phyloP scores from a whole-genome alignment of 1,140 invertebrate species.

The Nebria ingens region DNA sequence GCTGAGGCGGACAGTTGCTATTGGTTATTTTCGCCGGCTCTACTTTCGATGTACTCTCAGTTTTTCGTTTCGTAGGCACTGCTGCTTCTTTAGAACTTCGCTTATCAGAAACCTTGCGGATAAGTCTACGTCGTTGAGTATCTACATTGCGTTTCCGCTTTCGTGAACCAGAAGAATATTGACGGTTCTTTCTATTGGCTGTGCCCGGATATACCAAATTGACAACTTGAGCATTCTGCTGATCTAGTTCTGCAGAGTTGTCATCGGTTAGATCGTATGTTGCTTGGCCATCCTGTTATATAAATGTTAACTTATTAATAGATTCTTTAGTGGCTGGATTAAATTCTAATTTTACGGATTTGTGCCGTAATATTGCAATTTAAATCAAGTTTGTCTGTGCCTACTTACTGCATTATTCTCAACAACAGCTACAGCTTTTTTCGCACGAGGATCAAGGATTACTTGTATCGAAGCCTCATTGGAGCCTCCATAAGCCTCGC shows the following conservation, averaged over 20 bases:
- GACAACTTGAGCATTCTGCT: background rate
- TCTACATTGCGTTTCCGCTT: background rate
- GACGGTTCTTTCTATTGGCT: background rate
- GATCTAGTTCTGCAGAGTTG: background rate
- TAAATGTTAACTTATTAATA: background rate
- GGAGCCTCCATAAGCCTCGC: background rate
- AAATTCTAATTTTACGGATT: background rate
- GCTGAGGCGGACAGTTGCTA: background rate
- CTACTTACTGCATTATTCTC: background rate
- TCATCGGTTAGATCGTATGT: background rate
- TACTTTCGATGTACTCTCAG: background rate
- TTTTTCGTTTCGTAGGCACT: background rate
- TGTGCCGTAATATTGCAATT: too few species aligned
- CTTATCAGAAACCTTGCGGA: too few species aligned
- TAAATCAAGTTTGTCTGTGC: too few species aligned
- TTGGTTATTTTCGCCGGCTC: background rate
- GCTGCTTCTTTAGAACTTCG: too few species aligned
- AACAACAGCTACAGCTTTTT: background rate
- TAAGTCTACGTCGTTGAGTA: too few species aligned
- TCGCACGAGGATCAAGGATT: background rate
- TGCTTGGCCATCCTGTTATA: background rate
- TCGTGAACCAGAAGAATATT: background rate
- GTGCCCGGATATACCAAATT: background rate
- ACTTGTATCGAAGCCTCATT: background rate
- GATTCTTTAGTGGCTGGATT: too few species aligned